These are phyloP conservation scores for Leuctra nigra DNA, from an alignment of 2,888 invertebrate species.

Conservation along the genomic window DNA sequence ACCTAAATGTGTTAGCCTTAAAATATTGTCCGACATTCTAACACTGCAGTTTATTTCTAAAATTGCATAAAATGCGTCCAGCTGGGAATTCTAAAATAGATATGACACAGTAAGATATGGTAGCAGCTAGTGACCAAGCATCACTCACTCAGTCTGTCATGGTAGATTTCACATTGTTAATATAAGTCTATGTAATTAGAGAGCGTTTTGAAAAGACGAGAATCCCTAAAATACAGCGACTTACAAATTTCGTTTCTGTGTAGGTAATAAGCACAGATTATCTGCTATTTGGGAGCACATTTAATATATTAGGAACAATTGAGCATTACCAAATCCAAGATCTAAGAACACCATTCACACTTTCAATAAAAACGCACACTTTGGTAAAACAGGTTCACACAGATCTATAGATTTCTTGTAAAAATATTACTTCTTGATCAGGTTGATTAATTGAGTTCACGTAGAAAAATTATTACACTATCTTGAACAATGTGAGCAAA, in stretches of 20 bases:
- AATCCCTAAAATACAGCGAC: no score
- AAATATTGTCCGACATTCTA: no score
- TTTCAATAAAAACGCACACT: neutral
- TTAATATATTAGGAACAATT: slow-evolving; percentile 1
- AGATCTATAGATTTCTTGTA: neutral
- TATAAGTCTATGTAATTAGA: no score
- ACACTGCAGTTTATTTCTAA: no score
- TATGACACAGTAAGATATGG: slow-evolving; percentile 16
- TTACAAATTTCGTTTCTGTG: no score
- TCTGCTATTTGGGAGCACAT: neutral
- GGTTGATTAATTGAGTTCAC: neutral
- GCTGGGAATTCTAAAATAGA: slow-evolving; percentile 14
- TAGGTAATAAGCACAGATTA: no score
- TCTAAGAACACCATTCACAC: neutral
- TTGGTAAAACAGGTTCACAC: neutral
- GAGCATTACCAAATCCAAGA: slow-evolving; percentile 12
- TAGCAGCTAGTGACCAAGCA: neutral
- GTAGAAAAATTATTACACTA: slow-evolving; percentile 4
- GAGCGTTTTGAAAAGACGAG: no score
- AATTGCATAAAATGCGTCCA: no score
- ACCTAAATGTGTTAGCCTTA: no score
- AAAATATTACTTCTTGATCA: neutral
- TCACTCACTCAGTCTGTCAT: neutral
- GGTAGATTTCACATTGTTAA: no score
- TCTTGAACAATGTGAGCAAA: slow-evolving; percentile 17